phyloP scores from a whole-genome alignment of 2,888 invertebrate genomes.

The Diachrysia chrysitis region DNA sequence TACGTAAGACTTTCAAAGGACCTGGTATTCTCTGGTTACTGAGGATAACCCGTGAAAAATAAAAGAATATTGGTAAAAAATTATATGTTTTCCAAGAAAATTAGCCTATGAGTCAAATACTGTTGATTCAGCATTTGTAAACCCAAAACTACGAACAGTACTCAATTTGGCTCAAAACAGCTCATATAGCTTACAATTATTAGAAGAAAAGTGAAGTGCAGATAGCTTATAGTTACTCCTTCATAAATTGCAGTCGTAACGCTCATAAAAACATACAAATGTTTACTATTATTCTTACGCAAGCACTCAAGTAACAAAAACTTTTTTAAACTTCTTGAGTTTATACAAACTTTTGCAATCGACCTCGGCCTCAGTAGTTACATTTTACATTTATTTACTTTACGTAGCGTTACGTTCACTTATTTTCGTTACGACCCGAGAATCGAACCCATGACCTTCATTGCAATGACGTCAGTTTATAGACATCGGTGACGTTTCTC shows the following conservation, averaged over 20 bases:
- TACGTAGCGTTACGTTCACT: constrained; percentile 6
- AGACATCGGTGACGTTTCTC: constrained; percentile 31
- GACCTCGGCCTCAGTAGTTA: background rate
- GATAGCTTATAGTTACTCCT: background rate
- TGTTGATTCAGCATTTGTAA: too few relatives aligned
- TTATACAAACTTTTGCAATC: background rate
- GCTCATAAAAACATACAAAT: background rate
- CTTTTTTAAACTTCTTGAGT: background rate
- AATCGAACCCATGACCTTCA: constrained; percentile 33
- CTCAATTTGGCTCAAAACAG: too few relatives aligned
- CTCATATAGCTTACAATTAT: too few relatives aligned
- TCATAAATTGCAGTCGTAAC: background rate
- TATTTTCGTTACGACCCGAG: constrained; percentile 13
- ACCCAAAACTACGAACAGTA: too few relatives aligned
- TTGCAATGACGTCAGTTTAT: constrained; percentile 26
- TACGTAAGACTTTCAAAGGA: too few relatives aligned
- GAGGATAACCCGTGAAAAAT: too few relatives aligned
- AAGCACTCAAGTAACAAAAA: background rate
- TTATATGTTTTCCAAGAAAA: too few relatives aligned
- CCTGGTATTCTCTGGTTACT: too few relatives aligned
- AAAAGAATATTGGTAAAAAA: too few relatives aligned
- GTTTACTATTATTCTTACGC: background rate
- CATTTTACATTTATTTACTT: constrained; percentile 3
- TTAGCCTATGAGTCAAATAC: too few relatives aligned
- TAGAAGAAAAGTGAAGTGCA: too few relatives aligned